Conservation (phyloP, 2,888 invertebrate genomes). For the Nephrotoma guestfalica region DNA sequence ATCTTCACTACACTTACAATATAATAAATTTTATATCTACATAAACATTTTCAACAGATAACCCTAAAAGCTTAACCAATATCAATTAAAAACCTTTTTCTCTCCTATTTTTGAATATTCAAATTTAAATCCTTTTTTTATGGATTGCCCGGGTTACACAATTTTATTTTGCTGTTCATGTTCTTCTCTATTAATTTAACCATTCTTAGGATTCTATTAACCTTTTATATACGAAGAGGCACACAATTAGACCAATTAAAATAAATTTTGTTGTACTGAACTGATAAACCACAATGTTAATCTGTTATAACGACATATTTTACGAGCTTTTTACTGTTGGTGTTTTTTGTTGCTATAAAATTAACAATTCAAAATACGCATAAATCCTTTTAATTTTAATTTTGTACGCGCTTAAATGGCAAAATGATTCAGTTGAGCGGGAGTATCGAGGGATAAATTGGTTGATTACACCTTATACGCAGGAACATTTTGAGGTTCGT, state of each 20-base stretch:
- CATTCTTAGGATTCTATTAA: background rate
- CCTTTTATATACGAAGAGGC: background rate
- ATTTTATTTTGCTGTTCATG: background rate
- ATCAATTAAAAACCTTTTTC: background rate
- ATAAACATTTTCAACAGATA: background rate
- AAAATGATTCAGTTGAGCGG: background rate
- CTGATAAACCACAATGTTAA: background rate
- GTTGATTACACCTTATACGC: background rate
- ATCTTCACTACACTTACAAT: background rate
- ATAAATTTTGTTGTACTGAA: background rate
- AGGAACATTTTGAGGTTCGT: background rate
- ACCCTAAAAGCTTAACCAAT: background rate
- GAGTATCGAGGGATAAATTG: background rate
- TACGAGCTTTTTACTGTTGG: background rate
- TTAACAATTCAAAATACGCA: background rate
- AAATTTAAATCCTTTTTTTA: background rate
- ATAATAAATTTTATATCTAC: too few species aligned
- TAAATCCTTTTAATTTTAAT: background rate
- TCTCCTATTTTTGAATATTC: background rate
- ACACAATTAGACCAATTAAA: background rate
- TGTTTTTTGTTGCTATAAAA: background rate
- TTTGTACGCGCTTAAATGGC: background rate
- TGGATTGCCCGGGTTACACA: background rate
- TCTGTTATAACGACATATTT: background rate
- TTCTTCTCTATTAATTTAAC: background rate